Percentiles rank a stretch among this genome's conserved stretches.
Evolutionary conservation across 2,797 vertebrate genomes (phyloP).

Genomic region (Acridotheres tristis): DNA sequence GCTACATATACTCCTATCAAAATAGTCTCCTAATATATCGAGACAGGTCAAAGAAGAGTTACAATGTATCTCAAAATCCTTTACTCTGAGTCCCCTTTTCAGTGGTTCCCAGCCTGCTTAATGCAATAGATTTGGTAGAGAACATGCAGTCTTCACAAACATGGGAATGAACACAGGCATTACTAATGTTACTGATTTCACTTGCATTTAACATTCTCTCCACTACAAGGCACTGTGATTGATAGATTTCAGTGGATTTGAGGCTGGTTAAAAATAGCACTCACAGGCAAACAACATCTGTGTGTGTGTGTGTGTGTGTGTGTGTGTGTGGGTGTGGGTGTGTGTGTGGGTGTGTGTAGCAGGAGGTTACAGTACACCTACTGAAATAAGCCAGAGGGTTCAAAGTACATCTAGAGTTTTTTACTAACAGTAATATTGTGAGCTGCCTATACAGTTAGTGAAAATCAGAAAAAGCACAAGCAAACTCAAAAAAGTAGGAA

Average conservation of each 20-base stretch:
- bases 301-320: accelerated
- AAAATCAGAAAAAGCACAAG: neutral
- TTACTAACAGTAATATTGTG: neutral
- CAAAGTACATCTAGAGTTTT: neutral
- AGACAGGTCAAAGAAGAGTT: neutral
- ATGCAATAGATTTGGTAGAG: neutral
- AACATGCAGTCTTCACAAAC: neutral
- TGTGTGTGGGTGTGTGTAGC: neutral
- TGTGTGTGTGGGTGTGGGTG: neutral
- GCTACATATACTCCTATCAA: neutral
- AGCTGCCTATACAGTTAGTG: neutral
- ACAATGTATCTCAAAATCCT: neutral
- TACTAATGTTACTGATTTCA: neutral
- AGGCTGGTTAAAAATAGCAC: neutral
- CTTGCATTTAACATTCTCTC: neutral
- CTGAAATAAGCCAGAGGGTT: neutral
- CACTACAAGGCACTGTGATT: neutral
- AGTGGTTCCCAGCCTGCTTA: neutral
- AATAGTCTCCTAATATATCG: neutral
- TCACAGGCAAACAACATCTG: neutral
- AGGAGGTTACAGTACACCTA: neutral
- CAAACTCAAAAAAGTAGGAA: neutral
- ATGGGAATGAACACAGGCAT: neutral
- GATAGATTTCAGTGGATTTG: neutral
- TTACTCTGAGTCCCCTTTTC: neutral